Evolutionary conservation across 2,113 vertebrate genomes (phyloP), one percentile per base, ranked within the genome.

Genomic region (Oriolus oriolus): DNA sequence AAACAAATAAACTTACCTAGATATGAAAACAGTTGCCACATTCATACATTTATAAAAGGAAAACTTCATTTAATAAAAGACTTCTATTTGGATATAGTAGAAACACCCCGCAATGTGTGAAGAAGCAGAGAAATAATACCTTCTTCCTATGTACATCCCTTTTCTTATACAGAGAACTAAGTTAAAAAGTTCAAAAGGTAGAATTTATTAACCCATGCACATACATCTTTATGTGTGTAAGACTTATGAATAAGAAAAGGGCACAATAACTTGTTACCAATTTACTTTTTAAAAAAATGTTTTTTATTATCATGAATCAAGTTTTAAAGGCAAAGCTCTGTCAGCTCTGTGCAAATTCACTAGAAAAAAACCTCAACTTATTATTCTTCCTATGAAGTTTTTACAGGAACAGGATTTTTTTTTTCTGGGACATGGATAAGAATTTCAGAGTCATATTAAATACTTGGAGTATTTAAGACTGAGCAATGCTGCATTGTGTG

Each of bases 1-100:
- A 89, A 95, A 95, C 64, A 97, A 95, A 97, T 92, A 94, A 84
- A 85, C 49, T 71, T 91, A 61, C 42, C 73, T 76, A 91, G 79
- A 54, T 73, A 84, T 63, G 73, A 47, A 95, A 80, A 91, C n/a
- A 91, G 8, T 73, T 70, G 35, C 30, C 37, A 50, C 22, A 82
- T 80, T 92, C 41, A 70, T 75, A 30, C 14, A 82, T 60, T 20
- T 61, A 52, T 31, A 74, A 53, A 81, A n/a, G 7, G 30, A 52
- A 60, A 60, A 63, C 27, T 92, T 84, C 8, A 45, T 52, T 77
- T 84, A 31, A 64, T 60, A 79, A 47, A 35, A 86, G 3, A n/a
- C 15, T 94, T 87, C 83, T 8, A 63, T 79, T 75, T 92, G 44
- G 39, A 70, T 87, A 77, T 73, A 49, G 69, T 59, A 95, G 37